Percentiles rank a stretch among this genome's conserved stretches.
Conservation (phyloP, 2,888 invertebrate genomes). For the Andricus quercusramuli region DNA sequence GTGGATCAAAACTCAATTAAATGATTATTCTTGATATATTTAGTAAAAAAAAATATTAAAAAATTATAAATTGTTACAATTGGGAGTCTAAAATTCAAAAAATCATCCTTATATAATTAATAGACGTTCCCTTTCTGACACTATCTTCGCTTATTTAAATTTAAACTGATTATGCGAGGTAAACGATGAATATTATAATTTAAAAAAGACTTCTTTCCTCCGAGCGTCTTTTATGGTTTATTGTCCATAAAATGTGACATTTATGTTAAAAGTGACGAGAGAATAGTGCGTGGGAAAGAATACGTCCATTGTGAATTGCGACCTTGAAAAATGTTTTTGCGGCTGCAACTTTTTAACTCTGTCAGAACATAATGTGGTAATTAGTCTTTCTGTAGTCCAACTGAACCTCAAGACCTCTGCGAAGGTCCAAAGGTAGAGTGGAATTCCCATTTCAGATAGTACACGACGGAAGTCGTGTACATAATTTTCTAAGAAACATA, state of each 20-base stretch:
- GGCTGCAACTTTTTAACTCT: constrained; percentile 16
- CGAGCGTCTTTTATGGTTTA: not conserved
- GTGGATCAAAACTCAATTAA: no score
- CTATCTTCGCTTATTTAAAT: not conserved
- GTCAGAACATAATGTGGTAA: constrained; percentile 28
- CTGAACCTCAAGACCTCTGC: constrained; percentile 22
- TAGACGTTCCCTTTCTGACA: no score
- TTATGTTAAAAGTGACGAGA: constrained; percentile 19
- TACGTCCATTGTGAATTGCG: constrained; percentile 11
- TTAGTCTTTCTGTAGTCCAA: constrained; percentile 30
- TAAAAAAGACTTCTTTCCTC: not conserved
- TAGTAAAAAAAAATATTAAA: no score
- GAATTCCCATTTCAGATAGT: constrained; percentile 33
- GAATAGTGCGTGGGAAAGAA: constrained; percentile 32
- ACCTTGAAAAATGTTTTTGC: constrained; percentile 30
- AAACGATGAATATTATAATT: not conserved
- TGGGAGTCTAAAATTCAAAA: no score
- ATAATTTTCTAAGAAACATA: constrained; percentile 35
- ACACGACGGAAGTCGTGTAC: constrained; percentile 20
- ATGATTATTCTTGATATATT: no score
- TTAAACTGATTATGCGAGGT: not conserved
- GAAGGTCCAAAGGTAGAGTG: constrained; percentile 28
- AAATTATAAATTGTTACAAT: no score
- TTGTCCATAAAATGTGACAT: constrained; percentile 38
- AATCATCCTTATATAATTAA: no score